Conservation (phyloP, 2,888 invertebrate species). For the Mythimna pallens region DNA sequence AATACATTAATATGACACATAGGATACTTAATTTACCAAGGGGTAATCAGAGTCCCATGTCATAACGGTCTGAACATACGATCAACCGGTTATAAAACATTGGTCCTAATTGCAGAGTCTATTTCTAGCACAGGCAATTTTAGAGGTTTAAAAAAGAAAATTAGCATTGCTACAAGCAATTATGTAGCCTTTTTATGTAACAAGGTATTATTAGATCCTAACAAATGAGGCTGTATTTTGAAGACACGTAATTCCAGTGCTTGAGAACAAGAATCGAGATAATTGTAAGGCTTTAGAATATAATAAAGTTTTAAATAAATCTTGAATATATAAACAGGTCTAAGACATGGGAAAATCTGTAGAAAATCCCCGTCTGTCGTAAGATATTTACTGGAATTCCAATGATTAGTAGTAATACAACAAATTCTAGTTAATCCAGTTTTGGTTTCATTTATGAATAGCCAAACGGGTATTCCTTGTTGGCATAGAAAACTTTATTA, state of each 20-base stretch:
- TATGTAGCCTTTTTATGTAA: slow-evolving; percentile 45
- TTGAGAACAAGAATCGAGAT: slow-evolving; percentile 10
- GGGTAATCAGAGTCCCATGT: slow-evolving; percentile 49
- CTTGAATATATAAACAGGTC: slow-evolving; percentile 15
- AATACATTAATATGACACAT: slow-evolving; percentile 54
- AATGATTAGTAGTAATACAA: slow-evolving; percentile 36
- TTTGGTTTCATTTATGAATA: slow-evolving; percentile 36
- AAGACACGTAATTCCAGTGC: slow-evolving; percentile 22
- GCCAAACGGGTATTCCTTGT: slow-evolving; percentile 21
- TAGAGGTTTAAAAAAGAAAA: slow-evolving; percentile 56
- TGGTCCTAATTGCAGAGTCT: slow-evolving; percentile 55
- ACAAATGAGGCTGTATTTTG: slow-evolving; percentile 44
- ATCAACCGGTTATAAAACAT: slow-evolving; percentile 59
- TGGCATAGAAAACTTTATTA: not conserved
- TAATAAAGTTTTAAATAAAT: not conserved
- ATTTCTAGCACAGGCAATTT: slow-evolving; percentile 48
- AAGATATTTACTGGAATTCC: slow-evolving; percentile 29
- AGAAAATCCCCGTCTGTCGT: slow-evolving; percentile 46
- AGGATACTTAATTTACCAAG: slow-evolving; percentile 51
- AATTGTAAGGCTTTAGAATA: slow-evolving; percentile 9
- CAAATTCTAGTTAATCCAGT: slow-evolving; percentile 46
- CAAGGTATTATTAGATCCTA: slow-evolving; percentile 44
- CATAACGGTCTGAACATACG: slow-evolving; percentile 51
- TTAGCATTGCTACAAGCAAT: slow-evolving; percentile 37
- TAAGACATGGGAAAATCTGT: slow-evolving; percentile 41